A percentile compares a stretch with the other conserved stretches of the same genome.
phyloP scores from a whole-genome alignment of 2,888 invertebrate genomes.

The Dasysyrphus albostriatus region DNA sequence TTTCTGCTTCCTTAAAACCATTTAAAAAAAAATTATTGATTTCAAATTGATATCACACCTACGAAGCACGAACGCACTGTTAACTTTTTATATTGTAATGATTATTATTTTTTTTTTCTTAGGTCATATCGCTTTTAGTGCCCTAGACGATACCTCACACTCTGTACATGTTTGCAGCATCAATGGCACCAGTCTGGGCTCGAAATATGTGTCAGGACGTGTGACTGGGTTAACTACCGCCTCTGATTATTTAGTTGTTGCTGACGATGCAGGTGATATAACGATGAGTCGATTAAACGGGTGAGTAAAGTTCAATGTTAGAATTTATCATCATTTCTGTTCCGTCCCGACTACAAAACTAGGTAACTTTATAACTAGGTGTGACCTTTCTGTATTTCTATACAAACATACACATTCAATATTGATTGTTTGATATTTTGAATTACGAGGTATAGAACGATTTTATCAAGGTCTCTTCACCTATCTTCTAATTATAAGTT shows the following conservation, averaged over 20 bases:
- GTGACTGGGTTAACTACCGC: conserved; percentile 84
- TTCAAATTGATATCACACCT: neutral
- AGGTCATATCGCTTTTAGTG: conserved; percentile 86
- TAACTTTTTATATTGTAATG: neutral
- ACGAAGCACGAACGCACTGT: neutral
- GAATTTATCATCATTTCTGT: conserved; percentile 3
- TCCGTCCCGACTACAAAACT: neutral
- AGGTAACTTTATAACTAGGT: neutral
- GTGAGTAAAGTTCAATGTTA: conserved; percentile 79
- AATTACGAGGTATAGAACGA: conserved; percentile 50
- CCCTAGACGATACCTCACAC: conserved; percentile 84
- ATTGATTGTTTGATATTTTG: neutral
- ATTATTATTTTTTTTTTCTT: conserved; percentile 48
- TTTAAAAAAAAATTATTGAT: neutral
- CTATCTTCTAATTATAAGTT: conserved; percentile 50
- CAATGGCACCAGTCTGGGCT: conserved; percentile 85
- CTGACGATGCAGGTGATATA: conserved; percentile 85
- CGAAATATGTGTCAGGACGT: conserved; percentile 84
- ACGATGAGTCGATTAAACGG: conserved; percentile 85
- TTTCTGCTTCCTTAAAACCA: conserved; percentile 3
- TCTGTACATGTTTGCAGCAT: conserved; percentile 85
- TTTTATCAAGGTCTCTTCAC: conserved; percentile 52
- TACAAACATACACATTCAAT: no score
- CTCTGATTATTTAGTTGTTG: conserved; percentile 84
- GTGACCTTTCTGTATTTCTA: neutral